Evolutionary conservation across 2,797 vertebrate species (phyloP).

Genomic region (Chaenodraco wilsoni): DNA sequence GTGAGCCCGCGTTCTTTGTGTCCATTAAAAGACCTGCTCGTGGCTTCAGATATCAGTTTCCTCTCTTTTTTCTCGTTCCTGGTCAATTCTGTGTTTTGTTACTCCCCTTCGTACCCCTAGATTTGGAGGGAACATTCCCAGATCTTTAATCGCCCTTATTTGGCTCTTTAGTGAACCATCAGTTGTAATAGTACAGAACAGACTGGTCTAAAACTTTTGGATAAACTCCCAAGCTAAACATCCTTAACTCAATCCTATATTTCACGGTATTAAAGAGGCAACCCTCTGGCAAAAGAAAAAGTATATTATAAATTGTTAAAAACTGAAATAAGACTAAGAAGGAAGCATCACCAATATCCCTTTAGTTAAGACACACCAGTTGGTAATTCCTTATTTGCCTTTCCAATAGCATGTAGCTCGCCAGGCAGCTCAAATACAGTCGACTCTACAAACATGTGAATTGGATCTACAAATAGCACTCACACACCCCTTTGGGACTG

Average conservation of each 20-base stretch:
- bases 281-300: not conserved
- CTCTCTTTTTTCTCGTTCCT: too few species aligned
- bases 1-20: too few species aligned
- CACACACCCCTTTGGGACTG: conserved; percentile 27
- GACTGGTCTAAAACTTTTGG: not conserved
- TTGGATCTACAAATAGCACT: conserved; percentile 51
- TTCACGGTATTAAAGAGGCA: not conserved
- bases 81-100: too few species aligned
- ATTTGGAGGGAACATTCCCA: too few species aligned
- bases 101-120: too few species aligned
- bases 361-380: conserved; percentile 10
- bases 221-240: conserved; percentile 9
- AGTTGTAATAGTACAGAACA: not conserved
- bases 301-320: conserved; percentile 2
- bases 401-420: conserved; percentile 38
- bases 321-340: conserved; percentile 4
- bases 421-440: conserved; percentile 28
- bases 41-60: too few species aligned
- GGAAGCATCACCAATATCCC: conserved; percentile 10
- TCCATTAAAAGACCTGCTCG: too few species aligned
- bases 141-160: conserved; percentile 10
- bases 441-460: conserved; percentile 20
- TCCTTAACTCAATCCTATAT: conserved; percentile 5
- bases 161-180: not conserved
- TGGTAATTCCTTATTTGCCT: conserved; percentile 4